Evolutionary conservation across 2,113 vertebrate species (phyloP).

Genomic region (Conger conger): DNA sequence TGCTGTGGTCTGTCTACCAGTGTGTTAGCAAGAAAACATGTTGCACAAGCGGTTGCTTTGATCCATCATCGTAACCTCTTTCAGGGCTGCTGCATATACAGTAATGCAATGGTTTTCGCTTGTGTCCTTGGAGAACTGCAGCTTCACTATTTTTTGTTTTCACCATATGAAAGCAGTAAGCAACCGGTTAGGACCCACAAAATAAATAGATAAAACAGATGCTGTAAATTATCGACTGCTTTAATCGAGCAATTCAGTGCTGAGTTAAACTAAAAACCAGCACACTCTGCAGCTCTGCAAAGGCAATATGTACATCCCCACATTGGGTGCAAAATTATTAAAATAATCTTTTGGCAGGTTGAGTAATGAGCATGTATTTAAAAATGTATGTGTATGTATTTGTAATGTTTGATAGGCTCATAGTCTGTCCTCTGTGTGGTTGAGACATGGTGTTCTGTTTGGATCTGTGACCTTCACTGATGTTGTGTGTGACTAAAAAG

Average conservation of each 20-base stretch:
- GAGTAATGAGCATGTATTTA: not conserved
- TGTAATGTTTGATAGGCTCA: not conserved
- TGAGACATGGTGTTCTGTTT: not conserved
- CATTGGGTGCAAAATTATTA: too few species aligned
- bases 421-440: not conserved
- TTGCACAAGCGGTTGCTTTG: not conserved
- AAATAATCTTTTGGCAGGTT: too few species aligned
- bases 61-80: not conserved
- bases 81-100: not conserved
- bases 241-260: too few species aligned
- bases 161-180: not conserved
- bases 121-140: not conserved
- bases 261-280: not conserved
- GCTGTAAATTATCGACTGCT: not conserved
- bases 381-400: too few species aligned
- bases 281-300: not conserved
- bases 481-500: not conserved
- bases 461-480: not conserved
- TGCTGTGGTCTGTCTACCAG: constrained; percentile 23
- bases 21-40: constrained; percentile 17
- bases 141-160: not conserved
- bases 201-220: not conserved
- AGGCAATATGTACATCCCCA: not conserved
- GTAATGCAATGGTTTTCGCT: not conserved
- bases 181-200: not conserved